These are phyloP conservation scores for Scalopus aquaticus DNA, from an alignment of 2,113 vertebrate species.

Conservation along the genomic window DNA sequence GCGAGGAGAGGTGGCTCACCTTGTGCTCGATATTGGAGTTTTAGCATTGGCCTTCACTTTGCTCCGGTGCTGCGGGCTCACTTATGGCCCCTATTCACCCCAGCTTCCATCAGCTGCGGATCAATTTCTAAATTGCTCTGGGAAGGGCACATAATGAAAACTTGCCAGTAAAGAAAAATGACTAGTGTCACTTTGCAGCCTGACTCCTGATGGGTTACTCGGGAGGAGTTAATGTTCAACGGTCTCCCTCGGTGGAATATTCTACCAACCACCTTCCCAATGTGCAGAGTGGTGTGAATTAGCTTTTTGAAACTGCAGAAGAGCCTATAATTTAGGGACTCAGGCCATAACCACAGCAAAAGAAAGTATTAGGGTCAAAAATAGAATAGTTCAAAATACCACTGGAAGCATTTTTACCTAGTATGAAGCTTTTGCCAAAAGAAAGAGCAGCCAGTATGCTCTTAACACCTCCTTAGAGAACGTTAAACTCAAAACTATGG, in stretches of 20 bases:
- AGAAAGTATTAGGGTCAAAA: constrained; percentile 68
- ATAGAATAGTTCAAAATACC: constrained; percentile 65
- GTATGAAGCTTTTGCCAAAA: constrained; percentile 46
- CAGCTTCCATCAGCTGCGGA: constrained; percentile 62
- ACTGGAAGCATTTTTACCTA: constrained; percentile 44
- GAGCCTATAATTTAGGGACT: constrained; percentile 68
- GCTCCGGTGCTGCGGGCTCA: not conserved
- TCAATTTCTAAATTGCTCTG: constrained; percentile 78
- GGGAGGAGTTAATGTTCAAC: constrained; percentile 50
- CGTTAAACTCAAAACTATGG: constrained; percentile 37
- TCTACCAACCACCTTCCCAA: constrained; percentile 50
- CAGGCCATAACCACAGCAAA: constrained; percentile 62
- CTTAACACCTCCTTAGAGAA: constrained; percentile 52
- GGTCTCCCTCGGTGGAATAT: constrained; percentile 60
- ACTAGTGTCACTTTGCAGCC: constrained; percentile 24
- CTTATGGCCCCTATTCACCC: constrained; percentile 22
- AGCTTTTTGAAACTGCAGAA: constrained; percentile 59
- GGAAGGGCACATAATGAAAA: constrained; percentile 78
- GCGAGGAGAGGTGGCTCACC: fast-evolving
- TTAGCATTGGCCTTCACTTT: not conserved
- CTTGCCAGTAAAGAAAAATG: constrained; percentile 80
- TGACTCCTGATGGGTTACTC: constrained; percentile 39
- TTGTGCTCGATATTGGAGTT: too few species aligned
- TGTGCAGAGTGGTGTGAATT: constrained; percentile 39
- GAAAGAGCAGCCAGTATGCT: constrained; percentile 36